Conservation (phyloP, 2,113 vertebrate species). For the Crotophaga sulcirostris region DNA sequence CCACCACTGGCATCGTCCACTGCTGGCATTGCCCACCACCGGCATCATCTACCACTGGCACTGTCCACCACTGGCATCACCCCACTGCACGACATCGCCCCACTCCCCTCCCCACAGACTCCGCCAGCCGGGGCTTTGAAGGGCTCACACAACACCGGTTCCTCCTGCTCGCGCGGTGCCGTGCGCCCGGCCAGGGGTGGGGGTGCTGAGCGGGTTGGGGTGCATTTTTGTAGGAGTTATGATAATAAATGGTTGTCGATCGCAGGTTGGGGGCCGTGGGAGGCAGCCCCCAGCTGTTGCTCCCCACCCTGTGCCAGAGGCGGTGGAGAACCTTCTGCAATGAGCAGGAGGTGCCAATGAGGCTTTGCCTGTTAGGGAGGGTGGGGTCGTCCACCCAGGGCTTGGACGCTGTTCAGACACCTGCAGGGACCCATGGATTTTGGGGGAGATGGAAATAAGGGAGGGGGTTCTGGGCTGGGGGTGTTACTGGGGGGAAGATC, state of each 20-base stretch:
- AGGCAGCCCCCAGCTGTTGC: neutral
- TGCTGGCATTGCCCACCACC: neutral
- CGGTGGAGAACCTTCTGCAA: neutral
- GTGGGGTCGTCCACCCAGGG: fast-evolving
- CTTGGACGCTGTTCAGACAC: fast-evolving
- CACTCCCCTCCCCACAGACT: conserved; percentile 12
- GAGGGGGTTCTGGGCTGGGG: too few species aligned
- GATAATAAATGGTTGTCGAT: neutral
- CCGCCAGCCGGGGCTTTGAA: conserved; percentile 18
- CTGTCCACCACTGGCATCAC: too few species aligned
- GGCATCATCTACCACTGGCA: too few species aligned
- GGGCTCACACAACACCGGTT: conserved; percentile 66
- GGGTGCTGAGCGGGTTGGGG: neutral
- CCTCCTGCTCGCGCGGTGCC: neutral
- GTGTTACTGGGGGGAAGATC: neutral
- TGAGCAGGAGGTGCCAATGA: neutral
- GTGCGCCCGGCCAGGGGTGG: neutral
- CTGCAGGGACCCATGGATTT: neutral
- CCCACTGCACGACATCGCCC: neutral
- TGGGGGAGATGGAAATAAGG: fast-evolving
- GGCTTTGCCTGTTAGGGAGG: neutral
- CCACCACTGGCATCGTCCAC: too few species aligned
- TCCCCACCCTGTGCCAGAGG: fast-evolving
- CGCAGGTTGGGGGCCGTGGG: fast-evolving
- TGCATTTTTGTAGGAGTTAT: fast-evolving